Evolutionary conservation across 53 echinoderm and acorn worm species (phyloP).

Genomic region (Zoroaster sp.): DNA sequence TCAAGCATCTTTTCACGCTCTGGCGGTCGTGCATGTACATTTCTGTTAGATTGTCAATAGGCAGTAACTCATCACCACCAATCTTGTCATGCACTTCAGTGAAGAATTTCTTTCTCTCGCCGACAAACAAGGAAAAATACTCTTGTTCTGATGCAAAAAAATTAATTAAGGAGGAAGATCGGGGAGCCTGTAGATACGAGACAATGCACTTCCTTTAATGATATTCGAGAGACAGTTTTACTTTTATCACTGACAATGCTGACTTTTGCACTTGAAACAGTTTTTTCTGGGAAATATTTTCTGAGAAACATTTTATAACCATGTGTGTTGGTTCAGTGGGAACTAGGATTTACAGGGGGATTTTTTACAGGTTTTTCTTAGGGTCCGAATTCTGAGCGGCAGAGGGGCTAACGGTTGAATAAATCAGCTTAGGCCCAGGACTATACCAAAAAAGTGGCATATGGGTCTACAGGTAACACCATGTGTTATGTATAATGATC

Average conservation of each 20-base stretch:
- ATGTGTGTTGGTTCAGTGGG: neutral
- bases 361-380: too few species aligned
- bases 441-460: too few species aligned
- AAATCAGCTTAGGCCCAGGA: too few species aligned
- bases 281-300: neutral
- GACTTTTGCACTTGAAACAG: neutral
- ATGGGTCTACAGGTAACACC: too few species aligned
- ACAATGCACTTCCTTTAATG: neutral
- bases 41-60: neutral
- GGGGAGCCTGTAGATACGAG: neutral
- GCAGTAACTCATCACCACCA: neutral
- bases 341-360: neutral
- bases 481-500: too few species aligned
- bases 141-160: neutral
- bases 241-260: neutral
- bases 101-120: neutral
- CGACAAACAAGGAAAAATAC: neutral
- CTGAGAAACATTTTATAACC: neutral
- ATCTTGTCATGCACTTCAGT: neutral
- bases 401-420: too few species aligned
- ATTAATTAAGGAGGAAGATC: neutral
- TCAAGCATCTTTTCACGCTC: neutral
- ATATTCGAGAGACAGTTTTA: neutral
- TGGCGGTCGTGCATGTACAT: neutral
- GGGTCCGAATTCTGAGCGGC: too few species aligned